A percentile compares a stretch with the other conserved stretches of the same genome.
Evolutionary conservation across 1,140 invertebrate species (phyloP).

Genomic region (Macrosteles quadrilineatus): DNA sequence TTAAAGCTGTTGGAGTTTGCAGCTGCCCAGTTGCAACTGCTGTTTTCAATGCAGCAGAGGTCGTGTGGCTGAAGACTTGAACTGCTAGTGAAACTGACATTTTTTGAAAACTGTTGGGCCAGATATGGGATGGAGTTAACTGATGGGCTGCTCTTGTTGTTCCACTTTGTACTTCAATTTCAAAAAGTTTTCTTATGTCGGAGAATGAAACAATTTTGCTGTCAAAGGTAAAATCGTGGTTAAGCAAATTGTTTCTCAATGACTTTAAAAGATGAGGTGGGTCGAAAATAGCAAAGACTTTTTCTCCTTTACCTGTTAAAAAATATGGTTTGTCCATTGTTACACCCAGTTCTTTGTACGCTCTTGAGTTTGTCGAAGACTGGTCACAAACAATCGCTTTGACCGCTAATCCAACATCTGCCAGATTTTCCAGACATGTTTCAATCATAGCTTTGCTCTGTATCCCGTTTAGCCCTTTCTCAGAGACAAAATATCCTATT

Average conservation of each 20-base stretch:
- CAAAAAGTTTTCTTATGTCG: no score
- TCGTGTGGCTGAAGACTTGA: neutral
- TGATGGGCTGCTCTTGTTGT: conserved; percentile 5
- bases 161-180: neutral
- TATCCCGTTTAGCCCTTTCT: neutral
- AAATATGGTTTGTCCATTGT: neutral
- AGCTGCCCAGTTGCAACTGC: neutral
- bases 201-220: neutral
- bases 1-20: neutral
- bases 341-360: neutral
- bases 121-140: neutral
- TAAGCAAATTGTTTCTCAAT: neutral
- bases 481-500: neutral
- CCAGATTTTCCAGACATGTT: neutral
- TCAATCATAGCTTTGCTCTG: neutral
- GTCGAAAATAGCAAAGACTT: conserved; percentile 1
- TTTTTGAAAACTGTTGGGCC: conserved; percentile 11
- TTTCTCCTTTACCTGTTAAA: neutral
- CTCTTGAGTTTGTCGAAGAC: neutral
- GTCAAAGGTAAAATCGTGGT: neutral
- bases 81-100: neutral
- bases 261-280: conserved; percentile 2
- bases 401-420: neutral
- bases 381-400: neutral
- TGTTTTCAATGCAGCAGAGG: no score